Evolutionary conservation across 2,113 vertebrate species (phyloP), one percentile per base, ranked within the genome.

Genomic region (Zosterops japonicus): DNA sequence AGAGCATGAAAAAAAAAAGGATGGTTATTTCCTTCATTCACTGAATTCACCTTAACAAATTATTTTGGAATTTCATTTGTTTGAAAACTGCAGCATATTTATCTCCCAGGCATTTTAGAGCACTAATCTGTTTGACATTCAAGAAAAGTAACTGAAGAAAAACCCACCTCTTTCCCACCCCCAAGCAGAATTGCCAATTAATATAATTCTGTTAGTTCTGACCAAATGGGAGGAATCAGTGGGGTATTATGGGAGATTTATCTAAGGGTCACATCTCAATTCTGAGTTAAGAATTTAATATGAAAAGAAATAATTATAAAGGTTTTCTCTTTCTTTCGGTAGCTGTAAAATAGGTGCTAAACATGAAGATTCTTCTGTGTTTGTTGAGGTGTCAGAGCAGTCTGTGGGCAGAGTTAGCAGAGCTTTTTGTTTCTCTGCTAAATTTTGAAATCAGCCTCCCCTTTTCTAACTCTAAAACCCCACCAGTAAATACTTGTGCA

Each of bases 71-170:
- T 93, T 87, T 83, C 31, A 92, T 82, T 93, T 83, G 78, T 83
- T 95, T 94, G 83, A 69, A 81, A 85, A 50, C 65, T 79, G 76
- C 70, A 87, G 80, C 78, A 63, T 85, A 61, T 92, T 97, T 79
- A 79, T 94, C 67, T 95, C 50, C 55, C 71, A 93, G 75, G 70
- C 46, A 13, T 89, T 97, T 92, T 87, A 86, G 39, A 31, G 70
- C 83, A 61, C 70, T 90, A 46, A 90, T 93, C 93, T 83, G 44
- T 95, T 76, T 95, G 95, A 86, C 84, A 57, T 68, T 91, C 53
- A 91, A 33, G 84, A 82, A 83, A 96, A 95, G 77, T 25, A 91
- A 85, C 84, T 74, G 90, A 63, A 61, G 88, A 52, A 65, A 74
- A 93, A 63, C 12, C 55, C 63, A 82, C 72, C 63, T 87, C 86